phyloP scores from a whole-genome alignment of 2,113 vertebrate species.

The Grus americana region DNA sequence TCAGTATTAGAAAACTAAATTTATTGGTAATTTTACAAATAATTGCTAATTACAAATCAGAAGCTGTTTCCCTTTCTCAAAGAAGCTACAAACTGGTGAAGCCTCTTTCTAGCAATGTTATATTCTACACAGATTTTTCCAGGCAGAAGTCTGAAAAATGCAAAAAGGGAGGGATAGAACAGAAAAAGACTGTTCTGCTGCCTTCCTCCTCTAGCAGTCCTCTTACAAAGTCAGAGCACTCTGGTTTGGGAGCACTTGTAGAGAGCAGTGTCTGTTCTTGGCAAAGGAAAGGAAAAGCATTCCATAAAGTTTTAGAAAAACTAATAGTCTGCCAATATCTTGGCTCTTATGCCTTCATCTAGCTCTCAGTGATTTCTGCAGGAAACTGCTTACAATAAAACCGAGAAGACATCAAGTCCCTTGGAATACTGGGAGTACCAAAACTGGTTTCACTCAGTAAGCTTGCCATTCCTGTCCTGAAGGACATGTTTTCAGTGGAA shows the following conservation, averaged over 20 bases:
- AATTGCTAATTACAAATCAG: background rate
- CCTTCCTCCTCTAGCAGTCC: background rate
- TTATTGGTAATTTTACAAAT: background rate
- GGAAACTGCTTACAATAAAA: background rate
- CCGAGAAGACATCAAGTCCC: background rate
- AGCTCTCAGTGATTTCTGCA: background rate
- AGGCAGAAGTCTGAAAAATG: background rate
- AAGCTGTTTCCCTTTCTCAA: background rate
- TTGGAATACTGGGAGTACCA: background rate
- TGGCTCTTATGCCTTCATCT: background rate
- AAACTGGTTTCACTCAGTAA: background rate
- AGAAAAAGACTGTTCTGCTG: background rate
- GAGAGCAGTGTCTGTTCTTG: background rate
- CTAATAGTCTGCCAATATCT: background rate
- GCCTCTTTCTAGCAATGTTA: background rate
- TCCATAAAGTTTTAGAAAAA: background rate
- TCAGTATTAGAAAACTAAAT: background rate
- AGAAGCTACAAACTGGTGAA: background rate
- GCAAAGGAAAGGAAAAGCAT: background rate
- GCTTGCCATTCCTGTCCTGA: background rate
- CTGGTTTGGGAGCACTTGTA: background rate
- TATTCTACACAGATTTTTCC: background rate
- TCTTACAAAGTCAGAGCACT: background rate
- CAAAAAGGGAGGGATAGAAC: rapidly evolving
- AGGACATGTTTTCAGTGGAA: background rate